Base-by-base conservation (phyloP, 2,113 vertebrate genomes). In the Cyphomyrus plagiostoma region DNA sequence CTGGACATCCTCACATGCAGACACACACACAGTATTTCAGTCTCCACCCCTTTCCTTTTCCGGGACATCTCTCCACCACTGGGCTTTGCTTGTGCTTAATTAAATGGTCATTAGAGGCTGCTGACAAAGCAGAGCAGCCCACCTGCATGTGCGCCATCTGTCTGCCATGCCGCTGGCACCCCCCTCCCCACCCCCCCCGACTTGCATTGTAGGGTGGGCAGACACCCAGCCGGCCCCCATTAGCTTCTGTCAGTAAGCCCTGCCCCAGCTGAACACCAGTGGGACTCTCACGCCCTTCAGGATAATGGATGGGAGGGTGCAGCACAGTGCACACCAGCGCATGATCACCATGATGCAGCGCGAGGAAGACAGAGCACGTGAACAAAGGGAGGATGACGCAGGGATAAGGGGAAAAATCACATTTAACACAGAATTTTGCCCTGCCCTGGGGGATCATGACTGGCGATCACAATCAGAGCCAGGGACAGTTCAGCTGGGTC, bases 101-200 rank as follows among this genome's bases (percentile, higher is more conserved):
- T 89, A 89, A 89, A 52, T 91, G 88, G 50, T 91, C 66, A 87
- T 89, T 87, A 91, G 42, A 74, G 50, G 56, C 39, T 84, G 90
- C 88, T 87, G 90, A 86, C 35, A 15, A 26, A 35, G 66, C 50
- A 6, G 84, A 26, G 19, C 11, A 6, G 30, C 19, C 58, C 30
- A 58, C 56, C 46, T 50, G 45, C 52, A 49, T 45, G 66, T 42
- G 66, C 45, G 3, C 89, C 46, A 19, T 89, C 56, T 86, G 89
- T 86, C 74, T 80, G 35, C 35, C 49, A 19, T 50, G 50, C 74
- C n/a, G n/a, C 50, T 30, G n/a, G 53, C 56, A 10, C 77, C 30
- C n/a, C 4, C 56, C 11, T 53, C 0, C 84, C 10, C 35, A 1
- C 35, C 1, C 45, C 10, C 66, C 26, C 5, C 42, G 21, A 10